These are phyloP conservation scores for Cirrhinus mrigala DNA, from an alignment of 2,797 vertebrate genomes.

Conservation along the genomic window DNA sequence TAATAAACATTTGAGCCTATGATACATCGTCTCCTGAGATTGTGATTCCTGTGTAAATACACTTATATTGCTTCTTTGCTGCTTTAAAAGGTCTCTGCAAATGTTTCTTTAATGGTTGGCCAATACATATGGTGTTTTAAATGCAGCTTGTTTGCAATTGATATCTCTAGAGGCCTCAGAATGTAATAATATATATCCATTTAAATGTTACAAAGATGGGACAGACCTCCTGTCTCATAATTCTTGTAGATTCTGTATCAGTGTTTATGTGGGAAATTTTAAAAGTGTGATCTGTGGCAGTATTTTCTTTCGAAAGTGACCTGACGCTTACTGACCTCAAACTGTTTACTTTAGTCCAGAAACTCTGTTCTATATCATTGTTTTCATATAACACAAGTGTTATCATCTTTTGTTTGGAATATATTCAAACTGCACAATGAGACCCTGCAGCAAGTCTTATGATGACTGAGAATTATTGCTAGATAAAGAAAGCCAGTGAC, in stretches of 20 bases:
- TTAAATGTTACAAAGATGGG: background rate
- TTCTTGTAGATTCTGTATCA: background rate
- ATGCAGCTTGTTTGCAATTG: background rate
- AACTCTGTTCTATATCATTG: background rate
- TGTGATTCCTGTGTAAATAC: background rate
- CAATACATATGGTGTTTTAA: background rate
- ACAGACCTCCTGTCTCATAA: background rate
- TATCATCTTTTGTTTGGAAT: conserved; percentile 3
- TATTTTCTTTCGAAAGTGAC: background rate
- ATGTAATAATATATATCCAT: background rate
- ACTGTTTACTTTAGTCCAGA: background rate
- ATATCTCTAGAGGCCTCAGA: background rate
- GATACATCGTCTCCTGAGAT: conserved; percentile 2
- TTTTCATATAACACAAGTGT: conserved; percentile 17
- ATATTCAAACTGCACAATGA: background rate
- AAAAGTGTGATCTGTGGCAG: background rate
- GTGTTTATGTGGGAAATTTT: background rate
- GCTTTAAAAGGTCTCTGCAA: background rate
- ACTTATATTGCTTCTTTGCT: background rate
- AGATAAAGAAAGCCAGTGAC: background rate
- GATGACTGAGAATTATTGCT: background rate
- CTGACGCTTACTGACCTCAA: background rate
- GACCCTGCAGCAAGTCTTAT: background rate
- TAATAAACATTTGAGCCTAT: conserved; percentile 16
- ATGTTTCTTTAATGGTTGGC: background rate